Evolutionary conservation across 2,113 vertebrate species (phyloP), one percentile per base, ranked within the genome.

Genomic region (Tenebrosternarchus preto): DNA sequence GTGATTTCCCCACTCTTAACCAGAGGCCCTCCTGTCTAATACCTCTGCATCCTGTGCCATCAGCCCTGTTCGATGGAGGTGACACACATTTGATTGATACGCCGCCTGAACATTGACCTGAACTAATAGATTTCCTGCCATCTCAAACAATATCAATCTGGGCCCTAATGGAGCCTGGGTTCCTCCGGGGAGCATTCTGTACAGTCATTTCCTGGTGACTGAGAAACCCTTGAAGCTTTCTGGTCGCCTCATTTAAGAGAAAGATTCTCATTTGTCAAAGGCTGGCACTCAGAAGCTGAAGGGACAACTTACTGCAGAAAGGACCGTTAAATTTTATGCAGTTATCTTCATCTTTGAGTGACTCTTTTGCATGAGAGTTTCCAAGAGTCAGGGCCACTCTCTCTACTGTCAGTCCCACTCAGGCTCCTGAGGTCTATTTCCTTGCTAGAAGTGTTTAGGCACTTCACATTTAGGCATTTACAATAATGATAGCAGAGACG

Each of bases 81-180:
- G 17, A 68, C 33, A 39, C 55, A 72, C 22, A 71, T 83, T 73
- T 83, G 84, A 85, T 81, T 78, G 73, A 85, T 83, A 72, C 57
- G 25, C 33, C 69, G 77, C 63, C 77, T 83, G 69, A 80, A 73
- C 56, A 63, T 64, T 46, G 69, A 83, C 63, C 81, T 68, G 78
- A 82, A 73, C 74, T 80, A 80, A 85, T 69, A 85, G 77, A 83
- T 85, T 83, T 83, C 61, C 81, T 53, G 46, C 74, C 78, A 78
- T 83, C 70, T 80, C 46, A 68, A 83, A 83, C 77, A 83, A 80
- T 85, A 85, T 85, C 84, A 85, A 83, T 82, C 77, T 77, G 24
- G 59, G 6, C 39, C 69, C 56, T 83, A 85, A 85, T 85, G 78
- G 81, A 82, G 55, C 78, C 39, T 29, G 71, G 59, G 55, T 22